These are phyloP conservation scores for Enoplosus armatus DNA, from an alignment of 2,797 vertebrate species.

Conservation along the genomic window DNA sequence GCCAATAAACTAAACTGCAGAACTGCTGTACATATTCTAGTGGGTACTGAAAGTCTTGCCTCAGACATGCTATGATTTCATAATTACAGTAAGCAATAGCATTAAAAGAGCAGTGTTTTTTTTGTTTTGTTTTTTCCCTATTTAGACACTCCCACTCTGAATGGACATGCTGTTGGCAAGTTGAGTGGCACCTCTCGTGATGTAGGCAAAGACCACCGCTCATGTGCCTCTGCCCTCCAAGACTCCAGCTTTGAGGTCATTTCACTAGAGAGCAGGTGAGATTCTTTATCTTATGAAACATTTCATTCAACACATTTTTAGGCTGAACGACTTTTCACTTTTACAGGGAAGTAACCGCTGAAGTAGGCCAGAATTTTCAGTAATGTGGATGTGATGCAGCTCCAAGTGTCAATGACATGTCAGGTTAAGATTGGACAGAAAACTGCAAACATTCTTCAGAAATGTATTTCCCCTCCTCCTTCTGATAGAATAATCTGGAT, in stretches of 20 bases:
- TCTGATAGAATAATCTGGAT: not conserved
- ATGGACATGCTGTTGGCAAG: slow-evolving; percentile 50
- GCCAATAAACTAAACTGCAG: not conserved
- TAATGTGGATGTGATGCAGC: not conserved
- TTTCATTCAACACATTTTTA: not conserved
- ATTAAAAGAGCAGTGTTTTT: not conserved
- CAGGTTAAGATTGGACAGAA: not conserved
- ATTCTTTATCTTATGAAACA: not conserved
- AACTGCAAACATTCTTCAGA: not conserved
- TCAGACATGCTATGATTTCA: not conserved
- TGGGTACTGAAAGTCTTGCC: not conserved
- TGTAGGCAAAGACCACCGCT: slow-evolving; percentile 30
- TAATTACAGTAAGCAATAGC: not conserved
- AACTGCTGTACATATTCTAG: not conserved
- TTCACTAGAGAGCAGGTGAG: slow-evolving; percentile 83
- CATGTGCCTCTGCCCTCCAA: slow-evolving; percentile 61
- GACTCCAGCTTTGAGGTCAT: slow-evolving; percentile 84
- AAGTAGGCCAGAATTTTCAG: not conserved
- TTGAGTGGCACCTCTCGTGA: not conserved
- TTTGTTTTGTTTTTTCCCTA: not conserved
- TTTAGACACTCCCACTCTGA: slow-evolving; percentile 64
- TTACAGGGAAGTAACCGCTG: not conserved
- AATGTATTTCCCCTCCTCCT: not conserved
- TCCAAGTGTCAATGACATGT: not conserved
- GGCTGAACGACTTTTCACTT: not conserved